phyloP scores from a whole-genome alignment of 30 jellyfish, hydroid and myxozoan species.

The Aurelia aurita region DNA sequence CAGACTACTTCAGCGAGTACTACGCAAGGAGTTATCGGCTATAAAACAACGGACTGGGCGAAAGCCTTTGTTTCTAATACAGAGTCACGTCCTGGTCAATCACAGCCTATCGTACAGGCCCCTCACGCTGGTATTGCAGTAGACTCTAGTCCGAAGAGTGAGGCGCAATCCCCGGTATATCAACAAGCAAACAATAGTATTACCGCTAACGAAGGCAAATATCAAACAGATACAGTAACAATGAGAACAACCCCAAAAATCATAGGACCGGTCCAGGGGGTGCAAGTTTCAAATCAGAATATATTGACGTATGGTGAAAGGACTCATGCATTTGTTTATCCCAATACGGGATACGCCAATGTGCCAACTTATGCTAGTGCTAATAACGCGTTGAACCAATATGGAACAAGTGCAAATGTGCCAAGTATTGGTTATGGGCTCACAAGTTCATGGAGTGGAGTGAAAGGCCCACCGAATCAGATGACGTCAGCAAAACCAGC shows the following conservation, averaged over 20 bases:
- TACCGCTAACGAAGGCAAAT: constrained; percentile 26
- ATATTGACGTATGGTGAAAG: not conserved
- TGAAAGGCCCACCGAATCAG: not conserved
- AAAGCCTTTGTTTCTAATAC: constrained; percentile 24
- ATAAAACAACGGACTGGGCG: constrained; percentile 59
- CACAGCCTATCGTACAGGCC: not conserved
- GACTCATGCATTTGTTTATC: not conserved
- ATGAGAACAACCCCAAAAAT: constrained; percentile 17
- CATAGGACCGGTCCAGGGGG: not conserved
- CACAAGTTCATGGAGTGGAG: constrained; percentile 2
- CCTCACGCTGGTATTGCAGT: not conserved
- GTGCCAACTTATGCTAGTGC: not conserved
- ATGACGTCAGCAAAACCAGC: not conserved
- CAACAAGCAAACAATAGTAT: not conserved
- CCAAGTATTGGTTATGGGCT: not conserved
- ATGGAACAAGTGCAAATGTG: not conserved
- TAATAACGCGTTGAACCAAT: not conserved
- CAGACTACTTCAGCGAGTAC: not conserved
- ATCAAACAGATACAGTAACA: constrained; percentile 32
- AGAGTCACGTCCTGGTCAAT: not conserved
- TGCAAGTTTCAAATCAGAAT: not conserved
- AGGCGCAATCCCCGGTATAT: not conserved
- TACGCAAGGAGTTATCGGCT: constrained; percentile 40
- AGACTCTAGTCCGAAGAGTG: not conserved
- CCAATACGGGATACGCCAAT: not conserved